A percentile compares a stretch with the other conserved stretches of the same genome.
Conservation (phyloP, 1,140 invertebrate species). For the Neelides sp. region DNA sequence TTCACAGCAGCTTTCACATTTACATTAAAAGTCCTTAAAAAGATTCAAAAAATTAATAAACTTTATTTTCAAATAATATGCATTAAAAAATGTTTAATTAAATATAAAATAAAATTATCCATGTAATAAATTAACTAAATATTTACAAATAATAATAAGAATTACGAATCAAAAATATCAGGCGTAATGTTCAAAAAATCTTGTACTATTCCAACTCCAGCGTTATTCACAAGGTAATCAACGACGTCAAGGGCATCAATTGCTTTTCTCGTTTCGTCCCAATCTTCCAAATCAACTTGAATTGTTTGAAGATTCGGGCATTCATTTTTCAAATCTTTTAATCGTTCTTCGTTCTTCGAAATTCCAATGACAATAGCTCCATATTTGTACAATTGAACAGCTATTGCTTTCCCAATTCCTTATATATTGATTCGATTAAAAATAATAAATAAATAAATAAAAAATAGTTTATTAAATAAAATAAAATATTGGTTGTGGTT, state of each 20-base stretch:
- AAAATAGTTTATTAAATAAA: no score
- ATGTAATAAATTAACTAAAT: background rate
- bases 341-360: conserved; percentile 4
- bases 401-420: conserved; percentile 16
- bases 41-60: no score
- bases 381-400: conserved; percentile 7
- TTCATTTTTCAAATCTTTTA: conserved; percentile 15
- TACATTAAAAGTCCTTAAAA: background rate
- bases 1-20: background rate
- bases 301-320: conserved; percentile 8
- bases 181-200: conserved; percentile 4
- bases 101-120: background rate
- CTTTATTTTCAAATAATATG: no score
- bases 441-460: no score
- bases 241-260: conserved; percentile 7
- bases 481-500: no score
- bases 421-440: background rate
- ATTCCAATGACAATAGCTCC: conserved; percentile 12
- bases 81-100: background rate
- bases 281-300: conserved; percentile 6
- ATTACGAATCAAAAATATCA: background rate
- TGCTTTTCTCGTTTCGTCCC: conserved; percentile 8
- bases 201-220: background rate
- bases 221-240: conserved; percentile 20
- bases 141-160: background rate